Conservation (phyloP, 1,140 invertebrate genomes). For the Lordiphosa clarofinis region DNA sequence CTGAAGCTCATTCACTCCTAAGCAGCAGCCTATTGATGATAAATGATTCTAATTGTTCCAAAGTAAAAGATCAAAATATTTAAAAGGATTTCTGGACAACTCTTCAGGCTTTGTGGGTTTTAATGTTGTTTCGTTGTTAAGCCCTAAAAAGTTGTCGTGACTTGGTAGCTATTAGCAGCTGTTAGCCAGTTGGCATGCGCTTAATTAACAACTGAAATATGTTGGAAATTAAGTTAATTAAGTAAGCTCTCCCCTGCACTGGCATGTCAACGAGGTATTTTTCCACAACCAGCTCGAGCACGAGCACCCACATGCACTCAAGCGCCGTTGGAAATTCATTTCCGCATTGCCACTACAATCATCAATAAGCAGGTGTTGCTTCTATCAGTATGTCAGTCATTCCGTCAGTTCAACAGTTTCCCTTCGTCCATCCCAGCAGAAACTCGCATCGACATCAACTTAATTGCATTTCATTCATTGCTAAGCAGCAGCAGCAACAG, state of each 20-base stretch:
- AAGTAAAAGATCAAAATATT: no score
- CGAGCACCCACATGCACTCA: slow-evolving; percentile 1
- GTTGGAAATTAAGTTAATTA: slow-evolving; percentile 64
- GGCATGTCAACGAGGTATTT: slow-evolving; percentile 61
- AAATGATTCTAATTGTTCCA: no score
- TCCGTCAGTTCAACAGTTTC: slow-evolving; percentile 11
- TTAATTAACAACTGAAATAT: slow-evolving; percentile 69
- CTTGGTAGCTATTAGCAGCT: slow-evolving; percentile 32
- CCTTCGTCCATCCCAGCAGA: slow-evolving; percentile 25
- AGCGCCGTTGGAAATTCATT: slow-evolving; percentile 27
- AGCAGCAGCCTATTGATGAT: no score
- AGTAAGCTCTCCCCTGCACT: slow-evolving; percentile 36
- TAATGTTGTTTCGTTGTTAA: slow-evolving; percentile 56
- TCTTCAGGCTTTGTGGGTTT: slow-evolving; percentile 30
- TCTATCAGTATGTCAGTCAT: slow-evolving; percentile 5
- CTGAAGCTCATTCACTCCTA: no score
- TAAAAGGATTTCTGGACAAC: background rate
- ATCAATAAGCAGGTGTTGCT: slow-evolving; percentile 24
- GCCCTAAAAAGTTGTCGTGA: slow-evolving; percentile 52
- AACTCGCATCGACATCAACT: slow-evolving; percentile 65
- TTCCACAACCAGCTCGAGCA: slow-evolving; percentile 1
- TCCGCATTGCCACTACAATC: slow-evolving; percentile 27
- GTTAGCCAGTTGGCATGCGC: slow-evolving; percentile 42
- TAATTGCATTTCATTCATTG: slow-evolving; percentile 76
- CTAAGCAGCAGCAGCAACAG: slow-evolving; percentile 42